Conservation (phyloP, 1,140 invertebrate genomes). For the Calosoma granatense region DNA sequence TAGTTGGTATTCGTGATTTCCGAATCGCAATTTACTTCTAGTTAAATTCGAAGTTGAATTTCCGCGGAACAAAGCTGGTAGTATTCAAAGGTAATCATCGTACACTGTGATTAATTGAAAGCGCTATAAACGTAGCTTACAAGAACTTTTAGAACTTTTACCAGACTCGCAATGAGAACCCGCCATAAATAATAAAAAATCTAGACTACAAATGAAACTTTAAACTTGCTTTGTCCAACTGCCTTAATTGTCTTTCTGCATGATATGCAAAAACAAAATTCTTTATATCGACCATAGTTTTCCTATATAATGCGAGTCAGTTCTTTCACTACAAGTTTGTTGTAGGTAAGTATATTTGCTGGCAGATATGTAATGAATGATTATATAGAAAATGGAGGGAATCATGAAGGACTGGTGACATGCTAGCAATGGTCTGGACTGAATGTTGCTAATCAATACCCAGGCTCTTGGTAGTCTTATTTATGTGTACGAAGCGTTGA, state of each 20-base stretch:
- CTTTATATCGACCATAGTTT: no score
- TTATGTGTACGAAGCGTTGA: neutral
- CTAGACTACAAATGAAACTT: neutral
- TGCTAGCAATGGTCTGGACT: no score
- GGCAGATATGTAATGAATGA: no score
- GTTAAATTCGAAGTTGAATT: no score
- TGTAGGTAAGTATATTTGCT: neutral
- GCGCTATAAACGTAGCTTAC: neutral
- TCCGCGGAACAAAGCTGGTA: neutral
- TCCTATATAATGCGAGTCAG: no score
- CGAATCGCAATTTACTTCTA: neutral
- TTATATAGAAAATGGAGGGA: no score
- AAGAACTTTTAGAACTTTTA: neutral
- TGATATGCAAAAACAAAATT: no score
- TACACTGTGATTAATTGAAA: slow-evolving; percentile 5
- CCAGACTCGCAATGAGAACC: neutral
- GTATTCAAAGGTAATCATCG: neutral
- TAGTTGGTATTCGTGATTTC: slow-evolving; percentile 1
- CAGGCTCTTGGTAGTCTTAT: no score
- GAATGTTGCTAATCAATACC: no score
- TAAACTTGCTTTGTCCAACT: neutral
- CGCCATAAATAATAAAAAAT: slow-evolving; percentile 4
- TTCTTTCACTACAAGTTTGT: no score
- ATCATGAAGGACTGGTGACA: no score
- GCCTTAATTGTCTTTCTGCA: neutral